Percentiles rank a stretch among this genome's conserved stretches.
Conservation (phyloP, 2,797 vertebrate genomes). For the Phylloscopus collybita region DNA sequence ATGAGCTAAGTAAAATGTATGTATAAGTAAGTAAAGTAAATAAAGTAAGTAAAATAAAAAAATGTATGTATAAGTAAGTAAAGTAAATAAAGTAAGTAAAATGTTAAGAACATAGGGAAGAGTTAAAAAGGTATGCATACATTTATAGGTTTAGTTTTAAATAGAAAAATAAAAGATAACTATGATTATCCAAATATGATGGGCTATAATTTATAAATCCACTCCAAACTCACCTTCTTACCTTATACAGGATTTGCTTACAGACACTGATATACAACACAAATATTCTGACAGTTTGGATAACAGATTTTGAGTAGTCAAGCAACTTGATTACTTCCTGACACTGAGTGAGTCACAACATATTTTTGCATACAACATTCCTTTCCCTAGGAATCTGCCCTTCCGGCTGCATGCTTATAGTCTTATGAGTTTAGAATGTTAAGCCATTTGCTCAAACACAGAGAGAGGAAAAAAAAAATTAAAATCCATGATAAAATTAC, state of each 20-base stretch:
- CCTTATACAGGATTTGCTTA: not conserved
- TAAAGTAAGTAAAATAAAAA: too few relatives aligned
- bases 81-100: too few relatives aligned
- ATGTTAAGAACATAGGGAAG: not conserved
- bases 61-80: too few relatives aligned
- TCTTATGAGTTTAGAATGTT: not conserved
- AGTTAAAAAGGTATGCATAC: not conserved
- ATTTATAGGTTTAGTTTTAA: not conserved
- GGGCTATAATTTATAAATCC: not conserved
- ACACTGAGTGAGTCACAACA: not conserved
- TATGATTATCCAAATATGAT: not conserved
- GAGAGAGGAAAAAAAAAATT: not conserved
- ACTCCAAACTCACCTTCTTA: not conserved
- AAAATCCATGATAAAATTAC: constrained; percentile 72
- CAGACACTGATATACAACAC: not conserved
- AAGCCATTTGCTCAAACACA: constrained; percentile 29
- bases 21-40: too few relatives aligned
- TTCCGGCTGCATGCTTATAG: not conserved
- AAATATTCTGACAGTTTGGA: not conserved
- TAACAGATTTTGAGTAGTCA: constrained; percentile 26
- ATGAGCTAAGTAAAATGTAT: not conserved
- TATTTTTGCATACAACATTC: not conserved
- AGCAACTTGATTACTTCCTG: constrained; percentile 11
- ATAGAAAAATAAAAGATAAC: not conserved
- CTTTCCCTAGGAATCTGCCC: constrained; percentile 4